Evolutionary conservation across 2,113 vertebrate genomes (phyloP).

Genomic region (Cyanocitta stelleri): DNA sequence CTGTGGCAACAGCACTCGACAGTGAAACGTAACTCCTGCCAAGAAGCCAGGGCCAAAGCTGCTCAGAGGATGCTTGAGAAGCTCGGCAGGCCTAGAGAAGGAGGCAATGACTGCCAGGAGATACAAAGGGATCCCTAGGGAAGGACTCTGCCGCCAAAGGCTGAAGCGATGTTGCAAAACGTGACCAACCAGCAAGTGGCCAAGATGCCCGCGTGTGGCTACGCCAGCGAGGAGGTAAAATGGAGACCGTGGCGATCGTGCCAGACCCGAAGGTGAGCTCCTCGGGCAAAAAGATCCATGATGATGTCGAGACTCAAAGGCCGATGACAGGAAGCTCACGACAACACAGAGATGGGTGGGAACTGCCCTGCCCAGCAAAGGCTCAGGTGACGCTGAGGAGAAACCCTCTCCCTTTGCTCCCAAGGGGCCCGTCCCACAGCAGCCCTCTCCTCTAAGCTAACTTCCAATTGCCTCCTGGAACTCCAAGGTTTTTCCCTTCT

Average conservation of each 20-base stretch:
- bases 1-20: too few relatives aligned
- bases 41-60: too few relatives aligned
- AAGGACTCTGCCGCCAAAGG: not conserved
- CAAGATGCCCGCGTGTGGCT: not conserved
- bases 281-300: fast-evolving
- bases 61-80: too few relatives aligned
- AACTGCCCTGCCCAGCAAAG: not conserved
- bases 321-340: fast-evolving
- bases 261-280: not conserved
- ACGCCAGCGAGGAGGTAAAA: not conserved
- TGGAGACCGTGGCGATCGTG: fast-evolving
- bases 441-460: not conserved
- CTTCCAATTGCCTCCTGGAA: not conserved
- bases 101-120: too few relatives aligned
- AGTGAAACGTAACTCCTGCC: too few relatives aligned
- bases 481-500: not conserved
- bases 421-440: too few relatives aligned
- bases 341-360: fast-evolving
- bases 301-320: fast-evolving
- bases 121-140: too few relatives aligned
- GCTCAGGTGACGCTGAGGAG: too few relatives aligned
- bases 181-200: not conserved
- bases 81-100: too few relatives aligned
- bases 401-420: not conserved
- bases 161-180: not conserved